Conservation (phyloP, 2,888 invertebrate genomes). For the Drosophila tanythrix region DNA sequence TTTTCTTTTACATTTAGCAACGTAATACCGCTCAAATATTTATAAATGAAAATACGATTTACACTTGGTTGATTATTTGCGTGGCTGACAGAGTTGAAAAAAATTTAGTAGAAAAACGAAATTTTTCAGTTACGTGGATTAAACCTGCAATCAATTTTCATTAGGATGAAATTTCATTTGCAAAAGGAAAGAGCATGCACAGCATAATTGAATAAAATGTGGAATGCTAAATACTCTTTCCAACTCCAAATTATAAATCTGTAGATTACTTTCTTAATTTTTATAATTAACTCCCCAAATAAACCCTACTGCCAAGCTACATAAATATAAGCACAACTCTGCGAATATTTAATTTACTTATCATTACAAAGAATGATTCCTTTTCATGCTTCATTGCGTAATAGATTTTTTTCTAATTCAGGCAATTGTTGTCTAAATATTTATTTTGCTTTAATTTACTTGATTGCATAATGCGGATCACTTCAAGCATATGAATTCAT, state of each 20-base stretch:
- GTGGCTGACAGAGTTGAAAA: constrained; percentile 10
- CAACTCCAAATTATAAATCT: neutral
- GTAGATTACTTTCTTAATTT: neutral
- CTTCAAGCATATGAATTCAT: constrained; percentile 46
- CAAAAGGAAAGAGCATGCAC: neutral
- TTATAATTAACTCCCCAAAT: neutral
- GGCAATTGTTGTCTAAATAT: constrained; percentile 47
- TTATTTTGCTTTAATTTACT: constrained; percentile 50
- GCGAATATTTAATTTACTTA: neutral
- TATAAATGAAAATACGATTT: constrained; percentile 28
- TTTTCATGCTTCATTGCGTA: neutral
- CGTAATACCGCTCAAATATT: constrained; percentile 29
- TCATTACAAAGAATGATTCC: neutral
- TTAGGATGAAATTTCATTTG: constrained; percentile 8
- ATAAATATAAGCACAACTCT: neutral
- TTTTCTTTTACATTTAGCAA: constrained; percentile 11
- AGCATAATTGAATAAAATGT: neutral
- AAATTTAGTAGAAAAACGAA: neutral
- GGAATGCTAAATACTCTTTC: neutral
- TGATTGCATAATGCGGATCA: constrained; percentile 58
- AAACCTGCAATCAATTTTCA: constrained; percentile 9
- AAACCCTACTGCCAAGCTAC: neutral
- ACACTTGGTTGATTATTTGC: constrained; percentile 19
- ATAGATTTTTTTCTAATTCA: neutral
- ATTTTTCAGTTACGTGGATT: neutral